Evolutionary conservation across 2,888 invertebrate genomes (phyloP).

Genomic region (Melanchra persicariae): DNA sequence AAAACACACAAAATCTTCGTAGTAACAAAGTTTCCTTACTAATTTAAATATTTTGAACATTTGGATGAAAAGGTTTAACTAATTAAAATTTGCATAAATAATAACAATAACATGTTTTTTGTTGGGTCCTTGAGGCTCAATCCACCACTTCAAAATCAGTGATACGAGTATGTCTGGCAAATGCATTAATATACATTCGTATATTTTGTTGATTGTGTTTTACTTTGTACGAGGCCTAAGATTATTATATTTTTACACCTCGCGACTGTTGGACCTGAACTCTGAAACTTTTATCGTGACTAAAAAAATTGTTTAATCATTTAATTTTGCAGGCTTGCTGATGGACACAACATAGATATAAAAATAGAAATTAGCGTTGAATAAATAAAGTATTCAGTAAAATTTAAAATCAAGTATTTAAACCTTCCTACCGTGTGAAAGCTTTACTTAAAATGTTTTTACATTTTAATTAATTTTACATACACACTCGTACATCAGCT

Average conservation of each 20-base stretch:
- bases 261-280: background rate
- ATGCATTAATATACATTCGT: background rate
- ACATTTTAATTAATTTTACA: background rate
- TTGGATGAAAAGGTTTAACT: background rate
- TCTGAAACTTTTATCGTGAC: background rate
- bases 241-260: background rate
- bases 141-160: background rate
- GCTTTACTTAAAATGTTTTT: background rate
- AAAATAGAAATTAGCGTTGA: background rate
- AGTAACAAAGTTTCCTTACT: background rate
- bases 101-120: background rate
- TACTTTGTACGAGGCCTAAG: background rate
- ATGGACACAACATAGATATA: background rate
- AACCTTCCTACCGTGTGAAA: background rate
- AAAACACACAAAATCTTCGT: background rate
- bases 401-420: no score
- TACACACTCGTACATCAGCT: background rate
- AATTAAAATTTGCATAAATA: slow-evolving; percentile 39
- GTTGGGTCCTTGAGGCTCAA: slow-evolving; percentile 2
- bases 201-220: background rate
- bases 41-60: slow-evolving; percentile 1
- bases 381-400: background rate
- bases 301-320: background rate
- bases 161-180: background rate
- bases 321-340: background rate